A percentile compares a stretch with the other conserved stretches of the same genome.
Evolutionary conservation across 2,797 vertebrate species (phyloP).

Genomic region (Chaunax sp.): DNA sequence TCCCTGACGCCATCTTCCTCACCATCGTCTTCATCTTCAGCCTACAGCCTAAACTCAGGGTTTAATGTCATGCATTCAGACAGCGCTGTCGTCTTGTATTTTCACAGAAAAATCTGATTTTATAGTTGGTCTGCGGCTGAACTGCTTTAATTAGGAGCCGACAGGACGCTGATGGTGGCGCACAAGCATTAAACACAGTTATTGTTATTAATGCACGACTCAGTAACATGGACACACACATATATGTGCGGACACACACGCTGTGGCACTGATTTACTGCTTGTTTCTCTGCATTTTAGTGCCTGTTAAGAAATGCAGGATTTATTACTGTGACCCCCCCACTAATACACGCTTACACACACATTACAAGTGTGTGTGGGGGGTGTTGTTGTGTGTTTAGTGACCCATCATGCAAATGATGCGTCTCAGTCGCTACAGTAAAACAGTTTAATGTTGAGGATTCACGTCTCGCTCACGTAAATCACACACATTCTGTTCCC

Average conservation of each 20-base stretch:
- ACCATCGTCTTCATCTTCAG: background rate
- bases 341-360: conserved; percentile 18
- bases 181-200: conserved; percentile 36
- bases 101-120: background rate
- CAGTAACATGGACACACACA: background rate
- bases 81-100: background rate
- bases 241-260: conserved; percentile 33
- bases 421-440: conserved; percentile 74
- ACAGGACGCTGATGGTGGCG: conserved; percentile 43
- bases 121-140: conserved; percentile 16
- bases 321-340: conserved; percentile 69
- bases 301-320: conserved; percentile 78
- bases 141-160: conserved; percentile 49
- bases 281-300: conserved; percentile 79
- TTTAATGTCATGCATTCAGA: background rate
- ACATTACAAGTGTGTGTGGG: background rate
- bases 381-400: conserved; percentile 45
- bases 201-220: conserved; percentile 20
- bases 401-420: conserved; percentile 81
- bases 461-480: conserved; percentile 64
- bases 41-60: background rate
- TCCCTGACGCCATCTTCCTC: background rate
- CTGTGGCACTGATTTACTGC: conserved; percentile 77
- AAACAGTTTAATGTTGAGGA: conserved; percentile 77
- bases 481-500: conserved; percentile 42